Base-by-base conservation (phyloP, 1,140 invertebrate species). In the Galleria mellonella region DNA sequence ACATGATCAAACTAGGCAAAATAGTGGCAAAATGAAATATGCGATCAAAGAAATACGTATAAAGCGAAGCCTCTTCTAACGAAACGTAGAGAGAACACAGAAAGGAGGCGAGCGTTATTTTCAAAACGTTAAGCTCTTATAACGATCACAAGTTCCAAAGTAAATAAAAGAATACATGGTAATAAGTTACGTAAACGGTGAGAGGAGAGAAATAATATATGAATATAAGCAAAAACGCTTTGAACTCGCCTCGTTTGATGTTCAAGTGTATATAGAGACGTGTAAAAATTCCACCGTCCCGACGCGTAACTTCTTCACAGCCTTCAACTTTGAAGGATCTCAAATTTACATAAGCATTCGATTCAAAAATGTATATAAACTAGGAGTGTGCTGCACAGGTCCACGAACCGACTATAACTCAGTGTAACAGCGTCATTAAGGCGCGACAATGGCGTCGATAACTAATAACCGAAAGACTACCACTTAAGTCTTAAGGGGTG, bases 211-310 rank as follows among this genome's bases (percentile, higher is more conserved):
- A 70, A 69, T 75, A 69, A 72, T 76, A 68, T 63, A 54, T 65
- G 69, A 65, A 65, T 62, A 72, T 66, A 67, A 66, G 59, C 66
- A 72, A 69, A 72, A 72, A 62, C 64, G 56, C 74, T 82, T 78
- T 77, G 72, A 82, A 65, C 62, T 45, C 47, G 32, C 50, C 46
- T 55, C 66, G 61, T 82, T 78, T 82, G 77, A 82, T 73, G 65
- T 82, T 62, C 52, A 39, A 69, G 66, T 63, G 56, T 61, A 55
- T 63, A 39, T 31, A 38, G 55, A 51, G 54, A 74, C 56, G 57
- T 50, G 61, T 62, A 67, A 69, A 69, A 71, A 72, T 60, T 62
- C 55, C 49, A 32, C 35, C 14, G 17, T 11, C 5, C 28, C 12
- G 10, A 23, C 28, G 17, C 28, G 30, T 17, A 49, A 40, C 54